Evolutionary conservation across 2,888 invertebrate genomes (phyloP).

Genomic region (Polydrusus cervinus): DNA sequence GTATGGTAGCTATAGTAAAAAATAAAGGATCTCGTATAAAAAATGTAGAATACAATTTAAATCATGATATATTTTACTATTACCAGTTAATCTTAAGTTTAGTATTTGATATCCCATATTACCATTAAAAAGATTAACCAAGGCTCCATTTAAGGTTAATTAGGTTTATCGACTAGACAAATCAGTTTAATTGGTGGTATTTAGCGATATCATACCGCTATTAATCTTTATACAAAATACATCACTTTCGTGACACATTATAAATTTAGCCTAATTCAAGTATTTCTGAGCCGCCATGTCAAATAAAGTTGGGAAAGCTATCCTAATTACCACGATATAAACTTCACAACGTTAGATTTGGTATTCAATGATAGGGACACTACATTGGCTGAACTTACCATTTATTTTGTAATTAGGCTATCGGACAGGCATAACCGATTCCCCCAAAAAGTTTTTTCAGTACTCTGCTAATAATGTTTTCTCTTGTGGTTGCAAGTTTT

Average conservation of each 20-base stretch:
- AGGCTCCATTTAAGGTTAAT: constrained; percentile 20
- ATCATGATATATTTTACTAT: too few species aligned
- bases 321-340: constrained; percentile 49
- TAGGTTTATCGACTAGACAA: constrained; percentile 55
- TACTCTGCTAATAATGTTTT: too few species aligned
- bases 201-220: constrained; percentile 57
- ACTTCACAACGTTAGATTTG: constrained; percentile 28
- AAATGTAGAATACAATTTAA: not conserved
- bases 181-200: constrained; percentile 56
- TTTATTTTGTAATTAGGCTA: too few species aligned
- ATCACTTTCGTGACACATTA: constrained; percentile 53
- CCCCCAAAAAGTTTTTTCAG: too few species aligned
- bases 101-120: not conserved
- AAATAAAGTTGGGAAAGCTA: constrained; percentile 51
- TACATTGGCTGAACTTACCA: not conserved
- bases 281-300: constrained; percentile 44
- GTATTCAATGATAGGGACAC: not conserved
- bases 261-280: constrained; percentile 54
- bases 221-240: constrained; percentile 58
- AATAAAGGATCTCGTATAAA: too few species aligned
- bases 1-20: too few species aligned
- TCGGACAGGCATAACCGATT: too few species aligned
- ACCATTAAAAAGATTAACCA: not conserved
- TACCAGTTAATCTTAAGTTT: not conserved
- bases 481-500: too few species aligned